phyloP scores from a whole-genome alignment of 2,113 vertebrate genomes.

The Vombatus ursinus region DNA sequence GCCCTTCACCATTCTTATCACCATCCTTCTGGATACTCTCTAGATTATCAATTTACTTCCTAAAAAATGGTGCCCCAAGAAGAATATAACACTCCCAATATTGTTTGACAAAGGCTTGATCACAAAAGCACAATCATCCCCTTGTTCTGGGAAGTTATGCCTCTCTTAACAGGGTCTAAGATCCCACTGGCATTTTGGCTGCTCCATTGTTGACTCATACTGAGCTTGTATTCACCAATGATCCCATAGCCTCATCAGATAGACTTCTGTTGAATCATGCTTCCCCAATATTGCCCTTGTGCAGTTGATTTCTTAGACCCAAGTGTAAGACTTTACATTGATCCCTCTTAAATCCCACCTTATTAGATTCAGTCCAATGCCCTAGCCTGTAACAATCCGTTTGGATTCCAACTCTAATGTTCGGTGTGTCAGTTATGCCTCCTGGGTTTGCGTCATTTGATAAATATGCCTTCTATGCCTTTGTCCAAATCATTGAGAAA shows the following conservation, averaged over 20 bases:
- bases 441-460: not conserved
- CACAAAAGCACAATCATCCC: not conserved
- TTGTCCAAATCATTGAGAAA: not conserved
- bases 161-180: not conserved
- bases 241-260: not conserved
- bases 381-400: not conserved
- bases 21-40: not conserved
- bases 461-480: not conserved
- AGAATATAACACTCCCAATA: not conserved
- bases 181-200: not conserved
- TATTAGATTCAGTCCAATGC: not conserved
- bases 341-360: not conserved
- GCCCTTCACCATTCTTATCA: too few relatives aligned
- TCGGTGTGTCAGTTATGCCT: not conserved
- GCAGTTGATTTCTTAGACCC: not conserved
- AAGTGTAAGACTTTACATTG: not conserved
- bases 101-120: not conserved
- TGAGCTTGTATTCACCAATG: not conserved
- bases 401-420: not conserved
- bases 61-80: not conserved
- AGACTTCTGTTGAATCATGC: not conserved
- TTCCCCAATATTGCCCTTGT: not conserved
- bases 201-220: too few relatives aligned
- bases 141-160: not conserved
- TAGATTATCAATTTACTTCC: not conserved